Conservation (phyloP, 2,888 invertebrate genomes). For the Ommatoiulus sabulosus region DNA sequence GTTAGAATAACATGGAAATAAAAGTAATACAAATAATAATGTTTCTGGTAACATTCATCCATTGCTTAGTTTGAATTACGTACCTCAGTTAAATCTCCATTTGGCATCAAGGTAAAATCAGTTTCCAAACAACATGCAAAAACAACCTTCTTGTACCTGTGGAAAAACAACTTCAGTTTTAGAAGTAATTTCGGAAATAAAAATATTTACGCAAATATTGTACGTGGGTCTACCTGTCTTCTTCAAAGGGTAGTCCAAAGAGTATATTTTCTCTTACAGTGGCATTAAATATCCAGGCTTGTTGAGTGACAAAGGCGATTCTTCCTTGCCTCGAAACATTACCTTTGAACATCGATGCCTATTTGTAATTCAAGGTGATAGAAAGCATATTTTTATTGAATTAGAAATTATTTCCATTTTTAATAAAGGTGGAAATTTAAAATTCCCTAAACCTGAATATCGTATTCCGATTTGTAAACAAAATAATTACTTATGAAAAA, state of each 20-base stretch:
- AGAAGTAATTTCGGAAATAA: too few relatives aligned
- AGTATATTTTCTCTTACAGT: conserved; percentile 69
- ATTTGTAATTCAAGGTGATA: too few relatives aligned
- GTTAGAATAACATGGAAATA: too few relatives aligned
- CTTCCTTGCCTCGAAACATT: conserved; percentile 67
- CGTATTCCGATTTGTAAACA: neutral
- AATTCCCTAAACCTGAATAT: neutral
- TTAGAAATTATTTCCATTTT: too few relatives aligned
- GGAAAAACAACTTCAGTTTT: neutral
- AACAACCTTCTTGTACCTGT: conserved; percentile 67
- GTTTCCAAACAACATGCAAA: conserved; percentile 67
- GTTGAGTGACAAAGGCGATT: conserved; percentile 68
- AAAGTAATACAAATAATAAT: too few relatives aligned
- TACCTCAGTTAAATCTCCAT: conserved; percentile 70
- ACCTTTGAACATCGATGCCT: conserved; percentile 63
- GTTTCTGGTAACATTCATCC: too few relatives aligned
- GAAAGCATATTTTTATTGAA: too few relatives aligned
- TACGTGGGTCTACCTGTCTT: conserved; percentile 61
- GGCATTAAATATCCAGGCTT: conserved; percentile 69
- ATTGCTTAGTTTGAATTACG: neutral
- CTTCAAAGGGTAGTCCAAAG: conserved; percentile 68
- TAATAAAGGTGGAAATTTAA: neutral
- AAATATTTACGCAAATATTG: too few relatives aligned
- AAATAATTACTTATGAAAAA: too few relatives aligned
- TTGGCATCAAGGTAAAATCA: conserved; percentile 68